Evolutionary conservation across 1,140 invertebrate genomes (phyloP).

Genomic region (Caerostris darwini): DNA sequence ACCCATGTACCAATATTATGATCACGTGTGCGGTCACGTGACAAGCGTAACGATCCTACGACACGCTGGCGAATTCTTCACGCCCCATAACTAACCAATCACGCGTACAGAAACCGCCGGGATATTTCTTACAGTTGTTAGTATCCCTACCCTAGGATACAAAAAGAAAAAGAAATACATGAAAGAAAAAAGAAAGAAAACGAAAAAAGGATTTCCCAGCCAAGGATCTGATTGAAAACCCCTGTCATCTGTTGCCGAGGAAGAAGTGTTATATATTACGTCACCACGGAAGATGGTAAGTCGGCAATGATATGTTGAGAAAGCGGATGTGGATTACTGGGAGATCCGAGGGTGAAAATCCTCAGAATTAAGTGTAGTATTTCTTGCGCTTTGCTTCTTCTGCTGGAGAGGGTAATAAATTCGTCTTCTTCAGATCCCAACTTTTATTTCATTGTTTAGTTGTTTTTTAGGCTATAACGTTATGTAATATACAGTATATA

Average conservation of each 20-base stretch:
- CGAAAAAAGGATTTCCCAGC: slow-evolving; percentile 53
- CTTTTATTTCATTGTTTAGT: too few species aligned
- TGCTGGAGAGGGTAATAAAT: neutral
- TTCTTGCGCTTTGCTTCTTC: neutral
- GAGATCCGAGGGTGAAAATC: slow-evolving; percentile 27
- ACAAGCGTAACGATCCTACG: slow-evolving; percentile 58
- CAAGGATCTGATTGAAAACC: slow-evolving; percentile 67
- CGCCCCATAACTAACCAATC: slow-evolving; percentile 67
- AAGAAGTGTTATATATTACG: slow-evolving; percentile 69
- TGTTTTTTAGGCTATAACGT: too few species aligned
- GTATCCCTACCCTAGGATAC: neutral
- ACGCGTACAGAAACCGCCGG: slow-evolving; percentile 30
- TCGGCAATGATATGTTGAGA: neutral
- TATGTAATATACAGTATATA: too few species aligned
- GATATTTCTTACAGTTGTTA: neutral
- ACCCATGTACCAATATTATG: slow-evolving; percentile 37
- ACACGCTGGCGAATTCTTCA: slow-evolving; percentile 54
- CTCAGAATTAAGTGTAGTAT: slow-evolving; percentile 43
- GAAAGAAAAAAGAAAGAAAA: neutral
- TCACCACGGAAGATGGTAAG: neutral
- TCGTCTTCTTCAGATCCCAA: neutral
- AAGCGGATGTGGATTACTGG: slow-evolving; percentile 54
- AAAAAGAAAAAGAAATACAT: neutral
- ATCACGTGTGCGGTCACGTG: slow-evolving; percentile 40
- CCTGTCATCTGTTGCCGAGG: slow-evolving; percentile 66